Evolutionary conservation across 2,797 vertebrate species (phyloP), one percentile per base, ranked within the genome.

Genomic region (Pitangus sulphuratus): DNA sequence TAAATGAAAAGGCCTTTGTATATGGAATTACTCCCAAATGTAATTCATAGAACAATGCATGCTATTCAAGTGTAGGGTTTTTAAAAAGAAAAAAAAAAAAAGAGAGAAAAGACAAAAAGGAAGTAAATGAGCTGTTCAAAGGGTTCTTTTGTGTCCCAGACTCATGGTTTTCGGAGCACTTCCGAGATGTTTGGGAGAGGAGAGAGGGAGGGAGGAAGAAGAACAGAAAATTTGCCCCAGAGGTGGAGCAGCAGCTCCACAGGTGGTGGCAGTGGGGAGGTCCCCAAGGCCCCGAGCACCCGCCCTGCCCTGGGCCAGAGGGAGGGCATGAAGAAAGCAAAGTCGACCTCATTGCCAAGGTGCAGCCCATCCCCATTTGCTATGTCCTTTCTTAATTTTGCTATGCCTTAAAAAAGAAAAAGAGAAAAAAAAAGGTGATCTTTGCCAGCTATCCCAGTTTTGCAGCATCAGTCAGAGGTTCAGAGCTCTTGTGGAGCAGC

Each of bases 1-100:
- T 58, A 79, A 66, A 89, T 72, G 35, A 92, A 89, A 94, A 94
- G 44, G 44, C 35, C 44, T 97, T 85, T 92, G 44, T 72, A 5
- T 44, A 45, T 62, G 82, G 84, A 88, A 48, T 60, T 81, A 76
- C 54, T 89, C 76, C 39, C 71, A 72, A 92, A 50, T 20, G 22
- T 58, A 65, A 62, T 48, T 86, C 68, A 11, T 7, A 45, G 74
- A 95, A 90, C 86, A 97, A 87, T 84, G 62, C 1, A 2, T 69
- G 51, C 74, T 84, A 82, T 76, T 94, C 83, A 94, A 91, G 80
- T 42, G 30, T 6, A 40, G 37, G 31, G 30, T 61, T 37, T 61
- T 22, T 40, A 0, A 33, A 65, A 39, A 14, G 39, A 39, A 53
- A 74, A 44, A n/a, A 17, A 17, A 40, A 3, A 60, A 4, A 45